Evolutionary conservation across 2,113 vertebrate genomes (phyloP), one percentile per base, ranked within the genome.

Genomic region (Ictidomys tridecemlineatus): DNA sequence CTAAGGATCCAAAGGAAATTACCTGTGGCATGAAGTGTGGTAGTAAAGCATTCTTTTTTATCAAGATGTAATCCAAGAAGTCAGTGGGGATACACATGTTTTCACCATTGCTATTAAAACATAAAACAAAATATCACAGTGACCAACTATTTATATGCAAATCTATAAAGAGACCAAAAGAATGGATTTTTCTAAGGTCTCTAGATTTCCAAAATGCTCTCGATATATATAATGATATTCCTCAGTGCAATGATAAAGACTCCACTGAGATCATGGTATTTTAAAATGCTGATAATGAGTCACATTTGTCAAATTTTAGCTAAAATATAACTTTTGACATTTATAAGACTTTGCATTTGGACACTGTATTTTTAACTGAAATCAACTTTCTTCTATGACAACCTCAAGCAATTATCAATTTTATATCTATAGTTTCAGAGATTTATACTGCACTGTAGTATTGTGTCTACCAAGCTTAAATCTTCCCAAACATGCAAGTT

Each of bases 1-100:
- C 80, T 48, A 80, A 93, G 91, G 79, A 91, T 48, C 11, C 32
- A 84, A 79, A 86, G 91, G 58, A 97, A 97, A 97, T 97, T 96
- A 93, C 79, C 67, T 86, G 69, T 61, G 78, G 70, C 65, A 53
- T 80, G 48, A 96, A 90, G n/a, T 56, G 32, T 56, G 39, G 56
- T 82, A 28, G 30, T 45, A 84, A 95, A 89, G 61, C 70, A 73
- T 48, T 74, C 26, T 89, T 87, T 87, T 87, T 94, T 92, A 95
- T 85, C 79, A 95, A 93, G 78, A 74, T 70, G n/a, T 79, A 92
- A 95, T 87, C 51, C 65, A 84, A 69, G 58, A 74, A 86, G 48
- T 94, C 91, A 87, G 37, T 58, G 45, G 89, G 89, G 89, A 95
- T 20, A 37, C 2, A 7, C 63, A 45, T 80, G 67, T 51, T 82